These are phyloP conservation scores for Pachycephus smyrnensis DNA, from an alignment of 2,888 invertebrate species.

Conservation along the genomic window DNA sequence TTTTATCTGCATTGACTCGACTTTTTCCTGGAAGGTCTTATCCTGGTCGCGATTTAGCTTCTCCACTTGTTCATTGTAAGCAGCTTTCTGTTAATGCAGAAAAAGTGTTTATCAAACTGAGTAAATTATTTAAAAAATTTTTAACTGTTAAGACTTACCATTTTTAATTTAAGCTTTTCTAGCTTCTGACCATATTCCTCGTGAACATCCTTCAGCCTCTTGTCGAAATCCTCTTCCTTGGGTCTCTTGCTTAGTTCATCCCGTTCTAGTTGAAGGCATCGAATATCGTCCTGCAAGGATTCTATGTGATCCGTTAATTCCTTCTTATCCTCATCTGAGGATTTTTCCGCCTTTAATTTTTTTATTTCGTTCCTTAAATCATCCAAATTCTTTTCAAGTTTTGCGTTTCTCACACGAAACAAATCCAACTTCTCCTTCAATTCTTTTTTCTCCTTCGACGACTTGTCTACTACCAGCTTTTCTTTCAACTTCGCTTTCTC, in stretches of 20 bases:
- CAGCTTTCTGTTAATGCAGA: constrained; percentile 52
- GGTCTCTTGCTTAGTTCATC: constrained; percentile 50
- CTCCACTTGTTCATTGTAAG: constrained; percentile 74
- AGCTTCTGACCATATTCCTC: constrained; percentile 80
- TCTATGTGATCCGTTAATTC: constrained; percentile 19
- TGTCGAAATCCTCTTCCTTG: constrained; percentile 44
- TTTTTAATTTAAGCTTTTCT: constrained; percentile 83
- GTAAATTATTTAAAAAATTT: not conserved
- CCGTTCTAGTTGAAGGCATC: constrained; percentile 39
- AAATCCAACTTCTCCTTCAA: constrained; percentile 50
- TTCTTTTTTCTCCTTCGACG: constrained; percentile 48
- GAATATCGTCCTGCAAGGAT: constrained; percentile 41
- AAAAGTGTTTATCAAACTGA: not conserved
- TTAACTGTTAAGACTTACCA: constrained; percentile 72
- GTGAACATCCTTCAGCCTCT: constrained; percentile 70
- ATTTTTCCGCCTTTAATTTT: constrained; percentile 33
- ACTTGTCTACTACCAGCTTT: constrained; percentile 36
- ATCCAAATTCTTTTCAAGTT: constrained; percentile 53
- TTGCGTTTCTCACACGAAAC: constrained; percentile 45
- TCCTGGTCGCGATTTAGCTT: constrained; percentile 71
- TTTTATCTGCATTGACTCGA: constrained; percentile 61
- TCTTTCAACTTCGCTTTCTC: constrained; percentile 34
- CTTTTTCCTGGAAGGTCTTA: constrained; percentile 66
- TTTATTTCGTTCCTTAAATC: constrained; percentile 45
- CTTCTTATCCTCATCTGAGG: not conserved